A percentile compares a stretch with the other conserved stretches of the same genome.
Evolutionary conservation across 2,113 vertebrate genomes (phyloP).

Genomic region (Gymnorhina tibicen): DNA sequence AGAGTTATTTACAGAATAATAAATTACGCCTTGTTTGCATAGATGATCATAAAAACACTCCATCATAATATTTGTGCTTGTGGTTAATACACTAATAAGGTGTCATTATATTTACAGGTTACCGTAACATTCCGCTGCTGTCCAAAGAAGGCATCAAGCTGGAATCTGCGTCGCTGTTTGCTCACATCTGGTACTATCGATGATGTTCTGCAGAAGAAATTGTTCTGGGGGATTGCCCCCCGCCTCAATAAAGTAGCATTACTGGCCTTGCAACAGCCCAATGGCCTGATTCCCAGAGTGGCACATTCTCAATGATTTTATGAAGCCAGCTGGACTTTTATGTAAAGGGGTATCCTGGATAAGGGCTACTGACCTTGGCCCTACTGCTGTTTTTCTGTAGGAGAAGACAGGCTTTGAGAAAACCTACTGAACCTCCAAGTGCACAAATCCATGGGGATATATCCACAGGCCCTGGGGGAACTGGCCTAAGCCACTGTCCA

Average conservation of each 20-base stretch:
- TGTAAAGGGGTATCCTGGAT: neutral
- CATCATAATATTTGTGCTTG: neutral
- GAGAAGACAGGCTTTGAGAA: neutral
- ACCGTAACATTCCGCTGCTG: slow-evolving; percentile 78
- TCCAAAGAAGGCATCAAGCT: slow-evolving; percentile 72
- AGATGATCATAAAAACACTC: neutral
- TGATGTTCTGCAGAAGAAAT: neutral
- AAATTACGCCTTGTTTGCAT: neutral
- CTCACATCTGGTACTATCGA: slow-evolving; percentile 73
- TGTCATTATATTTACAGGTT: slow-evolving; percentile 73
- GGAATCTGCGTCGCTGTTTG: slow-evolving; percentile 79
- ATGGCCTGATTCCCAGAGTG: neutral
- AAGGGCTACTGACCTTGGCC: neutral
- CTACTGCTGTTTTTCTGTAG: neutral
- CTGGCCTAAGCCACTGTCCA: neutral
- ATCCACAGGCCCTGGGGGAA: neutral
- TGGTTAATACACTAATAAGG: neutral
- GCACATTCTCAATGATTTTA: neutral
- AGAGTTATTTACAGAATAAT: neutral
- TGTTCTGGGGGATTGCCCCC: neutral
- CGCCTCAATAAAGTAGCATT: slow-evolving; percentile 63
- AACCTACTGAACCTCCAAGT: neutral
- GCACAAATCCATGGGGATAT: neutral
- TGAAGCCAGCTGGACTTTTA: neutral
- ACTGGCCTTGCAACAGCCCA: neutral